These are phyloP conservation scores for Jordanella pulchra DNA, from an alignment of 2,797 vertebrate genomes.

Conservation along the genomic window DNA sequence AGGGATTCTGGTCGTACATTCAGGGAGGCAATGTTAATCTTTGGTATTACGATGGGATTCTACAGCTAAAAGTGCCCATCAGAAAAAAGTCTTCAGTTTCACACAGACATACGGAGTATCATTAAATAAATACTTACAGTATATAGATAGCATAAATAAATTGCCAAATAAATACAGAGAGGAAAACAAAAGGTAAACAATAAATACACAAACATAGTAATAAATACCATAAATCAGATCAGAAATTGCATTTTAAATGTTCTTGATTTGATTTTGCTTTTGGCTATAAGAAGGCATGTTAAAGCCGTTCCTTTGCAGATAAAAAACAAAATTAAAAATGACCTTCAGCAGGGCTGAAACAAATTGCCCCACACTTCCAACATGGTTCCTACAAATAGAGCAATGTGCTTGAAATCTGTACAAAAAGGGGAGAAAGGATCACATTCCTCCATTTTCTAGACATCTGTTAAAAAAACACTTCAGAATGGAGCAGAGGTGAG, in stretches of 20 bases:
- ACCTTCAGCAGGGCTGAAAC: slow-evolving; percentile 71
- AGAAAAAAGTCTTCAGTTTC: slow-evolving; percentile 79
- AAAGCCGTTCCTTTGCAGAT: slow-evolving; percentile 75
- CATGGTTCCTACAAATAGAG: slow-evolving; percentile 76
- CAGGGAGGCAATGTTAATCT: slow-evolving; percentile 85
- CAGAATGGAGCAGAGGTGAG: slow-evolving; percentile 64
- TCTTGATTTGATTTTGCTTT: slow-evolving; percentile 62
- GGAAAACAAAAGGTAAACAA: slow-evolving; percentile 70
- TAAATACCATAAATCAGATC: slow-evolving; percentile 80
- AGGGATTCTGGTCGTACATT: slow-evolving; percentile 80
- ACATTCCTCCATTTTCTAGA: slow-evolving; percentile 79
- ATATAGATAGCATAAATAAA: slow-evolving; percentile 83
- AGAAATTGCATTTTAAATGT: slow-evolving; percentile 75
- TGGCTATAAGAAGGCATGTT: slow-evolving; percentile 73
- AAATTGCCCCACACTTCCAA: slow-evolving; percentile 69
- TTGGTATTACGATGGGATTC: slow-evolving; percentile 86
- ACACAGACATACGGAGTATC: slow-evolving; percentile 81
- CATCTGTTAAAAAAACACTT: slow-evolving; percentile 76
- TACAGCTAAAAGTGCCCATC: slow-evolving; percentile 84
- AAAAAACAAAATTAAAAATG: slow-evolving; percentile 58
- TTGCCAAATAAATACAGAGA: slow-evolving; percentile 78
- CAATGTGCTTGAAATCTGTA: slow-evolving; percentile 86
- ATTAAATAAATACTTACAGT: slow-evolving; percentile 85
- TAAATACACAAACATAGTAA: slow-evolving; percentile 79
- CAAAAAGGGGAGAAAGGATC: slow-evolving; percentile 80